These are phyloP conservation scores for Galeruca laticollis DNA, from an alignment of 2,888 invertebrate genomes.

Conservation along the genomic window DNA sequence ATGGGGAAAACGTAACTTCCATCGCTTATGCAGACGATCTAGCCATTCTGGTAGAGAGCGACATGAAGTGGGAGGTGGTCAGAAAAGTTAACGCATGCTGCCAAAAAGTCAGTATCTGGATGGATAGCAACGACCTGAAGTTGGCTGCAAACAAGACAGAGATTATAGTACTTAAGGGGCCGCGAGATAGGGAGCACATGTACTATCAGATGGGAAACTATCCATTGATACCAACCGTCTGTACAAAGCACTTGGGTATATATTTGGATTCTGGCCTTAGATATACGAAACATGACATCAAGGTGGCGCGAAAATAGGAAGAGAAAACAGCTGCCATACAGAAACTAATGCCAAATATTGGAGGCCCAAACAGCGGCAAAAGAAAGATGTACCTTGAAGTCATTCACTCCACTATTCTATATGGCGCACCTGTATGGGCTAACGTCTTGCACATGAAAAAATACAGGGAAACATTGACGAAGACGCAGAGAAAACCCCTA, in stretches of 20 bases:
- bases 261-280: background rate
- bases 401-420: constrained; percentile 35
- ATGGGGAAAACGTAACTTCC: background rate
- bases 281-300: constrained; percentile 20
- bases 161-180: background rate
- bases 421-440: constrained; percentile 39
- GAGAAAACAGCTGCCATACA: constrained; percentile 11
- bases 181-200: background rate
- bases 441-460: constrained; percentile 8
- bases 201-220: constrained; percentile 15
- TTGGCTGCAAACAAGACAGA: constrained; percentile 24
- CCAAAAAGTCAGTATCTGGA: constrained; percentile 15
- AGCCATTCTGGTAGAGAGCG: constrained; percentile 17
- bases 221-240: too few species aligned
- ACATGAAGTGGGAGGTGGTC: background rate
- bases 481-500: constrained; percentile 18
- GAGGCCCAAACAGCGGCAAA: constrained; percentile 32
- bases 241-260: constrained; percentile 17
- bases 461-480: background rate
- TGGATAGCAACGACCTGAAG: constrained; percentile 19
- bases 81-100: background rate
- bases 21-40: constrained; percentile 43
- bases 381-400: constrained; percentile 35
- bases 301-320: constrained; percentile 17
- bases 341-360: constrained; percentile 39